Conservation (phyloP, 2,113 vertebrate species). For the Poecilia latipinna region DNA sequence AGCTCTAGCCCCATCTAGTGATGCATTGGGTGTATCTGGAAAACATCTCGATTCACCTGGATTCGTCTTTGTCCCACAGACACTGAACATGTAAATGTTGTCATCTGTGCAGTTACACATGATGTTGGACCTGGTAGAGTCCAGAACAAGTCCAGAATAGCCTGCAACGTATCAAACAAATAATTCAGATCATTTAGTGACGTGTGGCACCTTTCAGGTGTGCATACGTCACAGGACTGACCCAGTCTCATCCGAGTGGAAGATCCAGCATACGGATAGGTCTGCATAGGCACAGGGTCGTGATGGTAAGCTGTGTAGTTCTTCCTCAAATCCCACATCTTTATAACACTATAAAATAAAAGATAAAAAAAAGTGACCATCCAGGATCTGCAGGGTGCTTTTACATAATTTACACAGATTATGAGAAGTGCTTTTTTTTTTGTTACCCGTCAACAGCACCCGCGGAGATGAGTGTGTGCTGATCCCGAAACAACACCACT, state of each 20-base stretch:
- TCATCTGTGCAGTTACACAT: slow-evolving; percentile 97
- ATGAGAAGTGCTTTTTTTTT: slow-evolving; percentile 23
- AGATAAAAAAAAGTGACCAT: neutral
- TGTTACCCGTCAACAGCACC: slow-evolving; percentile 98
- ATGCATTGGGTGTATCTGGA: neutral
- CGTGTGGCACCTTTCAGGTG: neutral
- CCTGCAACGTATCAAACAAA: slow-evolving; percentile 74
- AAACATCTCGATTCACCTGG: slow-evolving; percentile 82
- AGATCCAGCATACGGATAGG: slow-evolving; percentile 89
- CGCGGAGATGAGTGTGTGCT: slow-evolving; percentile 92
- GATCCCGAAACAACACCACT: slow-evolving; percentile 92
- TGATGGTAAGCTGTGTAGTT: slow-evolving; percentile 86
- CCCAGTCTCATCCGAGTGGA: slow-evolving; percentile 89
- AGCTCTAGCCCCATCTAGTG: slow-evolving; percentile 62
- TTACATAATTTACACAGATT: neutral
- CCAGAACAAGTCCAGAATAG: slow-evolving; percentile 93
- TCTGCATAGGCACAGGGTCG: slow-evolving; percentile 85
- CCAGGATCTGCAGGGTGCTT: neutral
- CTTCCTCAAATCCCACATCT: slow-evolving; percentile 96
- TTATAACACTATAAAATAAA: slow-evolving; percentile 85
- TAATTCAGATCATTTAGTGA: neutral
- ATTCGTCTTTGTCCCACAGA: slow-evolving; percentile 84
- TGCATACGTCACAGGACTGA: slow-evolving; percentile 54
- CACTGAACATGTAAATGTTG: slow-evolving; percentile 93
- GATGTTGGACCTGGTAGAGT: slow-evolving; percentile 87